These are phyloP conservation scores for Carposina sasakii DNA, from an alignment of 1,140 invertebrate species.

Conservation along the genomic window DNA sequence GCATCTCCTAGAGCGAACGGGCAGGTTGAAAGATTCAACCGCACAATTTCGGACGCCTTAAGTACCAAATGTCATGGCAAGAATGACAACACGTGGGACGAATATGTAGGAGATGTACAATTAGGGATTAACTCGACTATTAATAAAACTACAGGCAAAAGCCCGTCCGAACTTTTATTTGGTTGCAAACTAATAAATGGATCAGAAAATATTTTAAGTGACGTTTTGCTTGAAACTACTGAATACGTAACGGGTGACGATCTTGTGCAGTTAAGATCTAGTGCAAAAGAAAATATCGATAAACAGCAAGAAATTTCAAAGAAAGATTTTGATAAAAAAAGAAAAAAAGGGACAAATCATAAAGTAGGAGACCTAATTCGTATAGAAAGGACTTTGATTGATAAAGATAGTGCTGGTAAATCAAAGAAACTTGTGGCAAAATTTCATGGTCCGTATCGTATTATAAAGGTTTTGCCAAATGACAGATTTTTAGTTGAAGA, in stretches of 20 bases:
- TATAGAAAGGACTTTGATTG: too few relatives aligned
- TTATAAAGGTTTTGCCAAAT: too few relatives aligned
- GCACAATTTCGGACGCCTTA: constrained; percentile 1
- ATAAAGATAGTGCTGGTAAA: too few relatives aligned
- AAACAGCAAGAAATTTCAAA: neutral
- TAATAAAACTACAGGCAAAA: neutral
- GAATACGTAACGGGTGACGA: neutral
- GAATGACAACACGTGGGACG: constrained; percentile 2
- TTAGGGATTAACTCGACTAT: constrained; percentile 1
- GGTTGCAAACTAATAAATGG: neutral
- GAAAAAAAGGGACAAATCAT: neutral
- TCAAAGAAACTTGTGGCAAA: too few relatives aligned
- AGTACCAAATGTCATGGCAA: neutral
- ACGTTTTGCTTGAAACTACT: neutral
- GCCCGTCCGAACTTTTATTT: neutral
- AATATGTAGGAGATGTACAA: neutral
- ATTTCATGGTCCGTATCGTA: too few relatives aligned
- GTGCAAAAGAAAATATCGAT: neutral
- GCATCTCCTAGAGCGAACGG: neutral
- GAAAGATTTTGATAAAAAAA: neutral
- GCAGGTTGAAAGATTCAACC: constrained; percentile 1
- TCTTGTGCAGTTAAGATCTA: neutral
- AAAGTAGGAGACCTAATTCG: too few relatives aligned
- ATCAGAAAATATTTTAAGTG: neutral
- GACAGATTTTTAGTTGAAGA: too few relatives aligned